Evolutionary conservation across 2,113 vertebrate genomes (phyloP).

Genomic region (Odocoileus virginianus): DNA sequence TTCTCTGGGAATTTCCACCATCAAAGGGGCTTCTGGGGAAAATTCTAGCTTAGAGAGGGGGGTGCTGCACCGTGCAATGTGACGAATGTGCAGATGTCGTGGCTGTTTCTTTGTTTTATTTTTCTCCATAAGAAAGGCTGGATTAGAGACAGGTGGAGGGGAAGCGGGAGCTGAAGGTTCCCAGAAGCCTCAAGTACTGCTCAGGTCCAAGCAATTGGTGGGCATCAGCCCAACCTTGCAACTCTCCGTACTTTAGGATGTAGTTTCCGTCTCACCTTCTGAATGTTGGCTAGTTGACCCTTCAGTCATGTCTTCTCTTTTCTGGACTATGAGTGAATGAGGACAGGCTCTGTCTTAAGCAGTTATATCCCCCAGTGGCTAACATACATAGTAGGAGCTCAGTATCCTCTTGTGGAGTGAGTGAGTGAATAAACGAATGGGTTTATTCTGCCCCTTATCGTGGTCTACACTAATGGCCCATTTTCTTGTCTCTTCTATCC

Average conservation of each 20-base stretch:
- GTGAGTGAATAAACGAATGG: not conserved
- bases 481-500: not conserved
- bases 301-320: not conserved
- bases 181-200: not conserved
- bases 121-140: not conserved
- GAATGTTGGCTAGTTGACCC: not conserved
- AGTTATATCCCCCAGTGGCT: not conserved
- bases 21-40: not conserved
- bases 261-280: not conserved
- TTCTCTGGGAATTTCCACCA: not conserved
- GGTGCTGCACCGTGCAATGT: rapidly evolving
- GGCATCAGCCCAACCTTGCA: not conserved
- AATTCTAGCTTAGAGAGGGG: not conserved
- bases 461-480: not conserved
- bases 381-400: not conserved
- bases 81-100: not conserved
- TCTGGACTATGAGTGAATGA: not conserved
- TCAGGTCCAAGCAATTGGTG: not conserved
- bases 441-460: not conserved
- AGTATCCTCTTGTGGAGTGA: not conserved
- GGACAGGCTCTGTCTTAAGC: not conserved
- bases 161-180: not conserved
- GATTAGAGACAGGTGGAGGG: not conserved
- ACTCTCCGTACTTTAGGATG: not conserved
- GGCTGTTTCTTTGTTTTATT: not conserved